A percentile compares a stretch with the other conserved stretches of the same genome.
Evolutionary conservation across 2,797 vertebrate species (phyloP).

Genomic region (Fundulus diaphanus): DNA sequence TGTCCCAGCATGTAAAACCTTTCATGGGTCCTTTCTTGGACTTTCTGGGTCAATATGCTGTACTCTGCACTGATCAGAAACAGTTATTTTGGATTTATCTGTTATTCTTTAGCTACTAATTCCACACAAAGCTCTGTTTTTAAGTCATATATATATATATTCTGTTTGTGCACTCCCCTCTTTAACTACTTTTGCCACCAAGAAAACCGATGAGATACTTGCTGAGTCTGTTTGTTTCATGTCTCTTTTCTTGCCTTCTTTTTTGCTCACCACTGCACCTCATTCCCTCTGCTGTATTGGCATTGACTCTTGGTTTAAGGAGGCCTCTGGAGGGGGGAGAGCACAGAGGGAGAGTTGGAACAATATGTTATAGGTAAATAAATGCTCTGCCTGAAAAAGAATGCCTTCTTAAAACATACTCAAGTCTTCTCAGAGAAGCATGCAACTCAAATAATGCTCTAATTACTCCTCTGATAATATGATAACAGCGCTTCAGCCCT

Average conservation of each 20-base stretch:
- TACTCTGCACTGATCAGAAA: constrained; percentile 22
- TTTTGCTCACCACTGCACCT: constrained; percentile 64
- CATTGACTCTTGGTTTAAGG: constrained; percentile 66
- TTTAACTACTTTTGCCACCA: constrained; percentile 16
- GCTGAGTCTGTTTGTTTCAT: constrained; percentile 41
- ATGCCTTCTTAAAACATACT: constrained; percentile 75
- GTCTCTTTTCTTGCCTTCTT: constrained; percentile 54
- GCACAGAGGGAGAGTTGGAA: constrained; percentile 76
- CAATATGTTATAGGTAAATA: constrained; percentile 82
- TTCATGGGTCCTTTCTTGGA: constrained; percentile 35
- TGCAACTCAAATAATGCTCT: constrained; percentile 74
- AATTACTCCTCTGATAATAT: constrained; percentile 76
- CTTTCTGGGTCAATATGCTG: constrained; percentile 22
- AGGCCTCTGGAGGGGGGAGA: constrained; percentile 75
- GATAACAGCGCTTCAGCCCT: constrained; percentile 67
- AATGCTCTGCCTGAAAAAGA: constrained; percentile 81
- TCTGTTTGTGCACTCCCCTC: constrained; percentile 15
- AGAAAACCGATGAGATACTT: constrained; percentile 41
- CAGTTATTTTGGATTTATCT: constrained; percentile 8
- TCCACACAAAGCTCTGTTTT: not conserved
- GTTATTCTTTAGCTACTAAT: not conserved
- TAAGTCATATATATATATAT: constrained; percentile 9
- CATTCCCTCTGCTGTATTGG: constrained; percentile 72
- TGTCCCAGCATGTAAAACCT: constrained; percentile 44
- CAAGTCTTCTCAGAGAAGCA: constrained; percentile 56